These are phyloP conservation scores for Cosmopolites sordidus DNA, from an alignment of 2,888 invertebrate species.

Conservation along the genomic window DNA sequence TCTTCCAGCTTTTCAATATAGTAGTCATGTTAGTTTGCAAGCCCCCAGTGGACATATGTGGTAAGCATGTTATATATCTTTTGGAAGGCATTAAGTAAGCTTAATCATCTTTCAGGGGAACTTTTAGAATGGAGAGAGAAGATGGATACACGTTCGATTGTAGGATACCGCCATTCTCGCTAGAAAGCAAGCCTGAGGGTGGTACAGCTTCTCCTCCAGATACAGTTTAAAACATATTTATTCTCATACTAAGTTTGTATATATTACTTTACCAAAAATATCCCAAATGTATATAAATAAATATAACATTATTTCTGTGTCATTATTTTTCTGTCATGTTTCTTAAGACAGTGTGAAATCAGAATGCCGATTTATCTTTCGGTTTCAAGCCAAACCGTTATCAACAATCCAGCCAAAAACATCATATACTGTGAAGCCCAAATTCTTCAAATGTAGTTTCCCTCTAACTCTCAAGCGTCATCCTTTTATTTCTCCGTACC, in stretches of 20 bases:
- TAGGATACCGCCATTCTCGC: slow-evolving; percentile 93
- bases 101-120: slow-evolving; percentile 64
- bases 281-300: too few relatives aligned
- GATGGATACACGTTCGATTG: slow-evolving; percentile 97
- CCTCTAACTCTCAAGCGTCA: too few relatives aligned
- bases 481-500: too few relatives aligned
- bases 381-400: too few relatives aligned
- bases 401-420: too few relatives aligned
- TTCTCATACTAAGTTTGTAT: background rate
- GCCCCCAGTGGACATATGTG: slow-evolving; percentile 98
- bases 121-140: slow-evolving; percentile 94
- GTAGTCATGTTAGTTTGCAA: slow-evolving; percentile 94
- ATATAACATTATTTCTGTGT: too few relatives aligned
- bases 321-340: too few relatives aligned
- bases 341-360: too few relatives aligned
- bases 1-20: slow-evolving; percentile 95
- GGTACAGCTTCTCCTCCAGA: slow-evolving; percentile 46
- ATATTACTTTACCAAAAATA: background rate
- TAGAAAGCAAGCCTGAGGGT: slow-evolving; percentile 89
- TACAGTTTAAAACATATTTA: slow-evolving; percentile 15
- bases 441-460: too few relatives aligned
- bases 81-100: too few relatives aligned
- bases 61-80: slow-evolving; percentile 50
- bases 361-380: too few relatives aligned
- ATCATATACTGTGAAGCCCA: too few relatives aligned